These are phyloP conservation scores for Lateolabrax maculatus DNA, from an alignment of 2,797 vertebrate genomes.

Conservation along the genomic window DNA sequence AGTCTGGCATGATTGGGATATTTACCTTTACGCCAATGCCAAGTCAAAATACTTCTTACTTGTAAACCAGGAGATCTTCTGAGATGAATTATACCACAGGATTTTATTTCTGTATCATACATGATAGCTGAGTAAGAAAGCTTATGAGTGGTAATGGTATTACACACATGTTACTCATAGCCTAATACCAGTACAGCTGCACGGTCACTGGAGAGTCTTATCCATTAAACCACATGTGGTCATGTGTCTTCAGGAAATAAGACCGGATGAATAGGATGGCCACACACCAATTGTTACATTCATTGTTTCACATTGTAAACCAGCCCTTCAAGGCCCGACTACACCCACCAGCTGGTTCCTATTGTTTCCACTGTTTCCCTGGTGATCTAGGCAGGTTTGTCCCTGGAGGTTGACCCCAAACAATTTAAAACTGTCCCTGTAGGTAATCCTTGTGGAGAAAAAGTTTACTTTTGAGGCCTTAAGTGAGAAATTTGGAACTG, in stretches of 20 bases:
- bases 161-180: not conserved
- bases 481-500: not conserved
- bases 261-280: not conserved
- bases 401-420: not conserved
- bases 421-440: not conserved
- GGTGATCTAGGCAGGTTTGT: slow-evolving; percentile 17
- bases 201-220: not conserved
- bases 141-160: too few species aligned
- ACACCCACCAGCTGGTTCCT: slow-evolving; percentile 27
- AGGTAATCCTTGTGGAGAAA: not conserved
- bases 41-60: not conserved
- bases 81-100: not conserved
- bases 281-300: not conserved
- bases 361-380: slow-evolving; percentile 40
- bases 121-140: not conserved
- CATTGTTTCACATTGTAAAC: slow-evolving; percentile 20
- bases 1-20: not conserved
- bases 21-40: not conserved
- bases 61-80: not conserved
- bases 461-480: not conserved
- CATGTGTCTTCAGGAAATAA: slow-evolving; percentile 11
- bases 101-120: not conserved
- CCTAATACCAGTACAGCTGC: not conserved
- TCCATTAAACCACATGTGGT: not conserved
- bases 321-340: not conserved